Percentiles rank a stretch among this genome's conserved stretches.
Evolutionary conservation across 2,797 vertebrate species (phyloP).

Genomic region (Propithecus deckenii): DNA sequence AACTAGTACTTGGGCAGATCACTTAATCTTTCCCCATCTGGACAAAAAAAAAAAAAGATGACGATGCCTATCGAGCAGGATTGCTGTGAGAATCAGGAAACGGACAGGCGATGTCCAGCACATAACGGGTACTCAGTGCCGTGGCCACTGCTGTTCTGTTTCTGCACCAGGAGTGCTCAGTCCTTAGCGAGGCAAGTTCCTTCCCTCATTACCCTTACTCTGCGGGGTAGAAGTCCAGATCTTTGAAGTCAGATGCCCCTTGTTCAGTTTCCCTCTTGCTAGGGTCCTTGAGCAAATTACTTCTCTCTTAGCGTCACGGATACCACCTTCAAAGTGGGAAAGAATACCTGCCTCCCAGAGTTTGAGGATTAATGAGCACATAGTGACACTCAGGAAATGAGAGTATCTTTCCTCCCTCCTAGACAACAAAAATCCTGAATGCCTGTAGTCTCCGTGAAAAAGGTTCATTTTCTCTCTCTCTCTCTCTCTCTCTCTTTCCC

Average conservation of each 20-base stretch:
- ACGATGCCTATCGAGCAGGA: neutral
- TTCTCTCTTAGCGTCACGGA: neutral
- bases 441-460: neutral
- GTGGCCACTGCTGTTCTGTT: neutral
- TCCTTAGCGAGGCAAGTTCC: neutral
- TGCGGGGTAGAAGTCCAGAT: neutral
- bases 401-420: neutral
- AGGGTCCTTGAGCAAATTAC: neutral
- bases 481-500: neutral
- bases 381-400: neutral
- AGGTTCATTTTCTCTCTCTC: neutral
- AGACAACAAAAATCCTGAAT: neutral
- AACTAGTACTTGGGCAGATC: neutral
- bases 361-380: neutral
- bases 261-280: neutral
- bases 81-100: neutral
- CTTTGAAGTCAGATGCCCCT: neutral
- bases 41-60: neutral
- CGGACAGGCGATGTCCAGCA: neutral
- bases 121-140: rapidly evolving
- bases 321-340: neutral
- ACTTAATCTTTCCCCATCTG: neutral
- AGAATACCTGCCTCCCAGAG: neutral
- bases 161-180: too few species aligned
- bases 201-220: neutral